Conservation (phyloP, 2,888 invertebrate species). For the Noctua pronuba region DNA sequence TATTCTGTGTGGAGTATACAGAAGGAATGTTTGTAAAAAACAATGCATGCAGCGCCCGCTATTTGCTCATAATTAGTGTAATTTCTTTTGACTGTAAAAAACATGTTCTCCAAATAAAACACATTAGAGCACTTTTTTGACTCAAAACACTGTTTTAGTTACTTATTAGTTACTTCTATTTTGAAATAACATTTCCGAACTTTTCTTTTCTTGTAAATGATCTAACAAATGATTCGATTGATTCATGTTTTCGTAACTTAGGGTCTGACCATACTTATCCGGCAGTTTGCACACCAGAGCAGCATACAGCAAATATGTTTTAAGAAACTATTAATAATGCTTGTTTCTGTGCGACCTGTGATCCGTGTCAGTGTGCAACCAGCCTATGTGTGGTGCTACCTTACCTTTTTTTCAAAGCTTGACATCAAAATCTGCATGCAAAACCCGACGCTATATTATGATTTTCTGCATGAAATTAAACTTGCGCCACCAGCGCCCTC, state of each 20-base stretch:
- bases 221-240: neutral
- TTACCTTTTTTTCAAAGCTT: neutral
- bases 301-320: no score
- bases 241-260: neutral
- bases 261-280: neutral
- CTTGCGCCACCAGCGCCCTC: slow-evolving; percentile 30
- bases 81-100: neutral
- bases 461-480: slow-evolving; percentile 23
- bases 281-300: neutral
- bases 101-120: neutral
- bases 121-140: neutral
- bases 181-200: neutral
- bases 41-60: neutral
- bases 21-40: neutral
- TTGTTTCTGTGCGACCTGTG: neutral
- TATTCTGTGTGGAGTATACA: slow-evolving; percentile 1
- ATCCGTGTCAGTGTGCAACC: neutral
- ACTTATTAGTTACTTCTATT: neutral
- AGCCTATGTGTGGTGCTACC: neutral
- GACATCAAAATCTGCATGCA: neutral
- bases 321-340: neutral
- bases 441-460: neutral
- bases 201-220: neutral
- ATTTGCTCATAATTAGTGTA: no score
- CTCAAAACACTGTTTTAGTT: neutral